These are phyloP conservation scores for Harlomillsia oculata DNA, from an alignment of 1,140 invertebrate species.

Conservation along the genomic window DNA sequence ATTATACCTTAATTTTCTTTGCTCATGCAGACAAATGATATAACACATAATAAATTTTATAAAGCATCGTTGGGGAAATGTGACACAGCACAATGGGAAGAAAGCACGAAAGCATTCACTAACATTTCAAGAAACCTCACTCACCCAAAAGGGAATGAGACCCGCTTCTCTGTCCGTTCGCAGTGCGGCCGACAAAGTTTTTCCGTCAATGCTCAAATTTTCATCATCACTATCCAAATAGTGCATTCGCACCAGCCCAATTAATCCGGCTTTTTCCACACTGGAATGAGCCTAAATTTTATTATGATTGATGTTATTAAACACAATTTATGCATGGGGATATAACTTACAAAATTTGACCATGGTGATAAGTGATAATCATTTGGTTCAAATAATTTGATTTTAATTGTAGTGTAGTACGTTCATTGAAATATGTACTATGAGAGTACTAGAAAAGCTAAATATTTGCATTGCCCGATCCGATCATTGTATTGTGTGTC, in stretches of 20 bases:
- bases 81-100: slow-evolving; percentile 2
- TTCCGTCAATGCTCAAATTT: slow-evolving; percentile 71
- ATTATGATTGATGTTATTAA: too few species aligned
- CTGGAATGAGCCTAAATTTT: slow-evolving; percentile 73
- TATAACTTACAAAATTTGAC: too few species aligned
- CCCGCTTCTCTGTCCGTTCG: slow-evolving; percentile 67
- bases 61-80: not conserved
- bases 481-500: too few species aligned
- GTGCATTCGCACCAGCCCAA: slow-evolving; percentile 80
- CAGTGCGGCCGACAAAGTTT: slow-evolving; percentile 67
- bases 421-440: too few species aligned
- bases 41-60: not conserved
- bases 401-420: too few species aligned
- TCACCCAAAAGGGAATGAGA: slow-evolving; percentile 90
- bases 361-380: too few species aligned
- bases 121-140: slow-evolving; percentile 77
- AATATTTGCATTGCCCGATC: too few species aligned
- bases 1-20: not conserved
- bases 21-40: not conserved
- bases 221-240: slow-evolving; percentile 75
- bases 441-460: too few species aligned
- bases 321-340: too few species aligned
- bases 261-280: slow-evolving; percentile 88
- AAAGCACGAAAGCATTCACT: not conserved
- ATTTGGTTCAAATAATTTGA: too few species aligned